Evolutionary conservation across 2,113 vertebrate genomes (phyloP).

Genomic region (Phoxinus phoxinus): DNA sequence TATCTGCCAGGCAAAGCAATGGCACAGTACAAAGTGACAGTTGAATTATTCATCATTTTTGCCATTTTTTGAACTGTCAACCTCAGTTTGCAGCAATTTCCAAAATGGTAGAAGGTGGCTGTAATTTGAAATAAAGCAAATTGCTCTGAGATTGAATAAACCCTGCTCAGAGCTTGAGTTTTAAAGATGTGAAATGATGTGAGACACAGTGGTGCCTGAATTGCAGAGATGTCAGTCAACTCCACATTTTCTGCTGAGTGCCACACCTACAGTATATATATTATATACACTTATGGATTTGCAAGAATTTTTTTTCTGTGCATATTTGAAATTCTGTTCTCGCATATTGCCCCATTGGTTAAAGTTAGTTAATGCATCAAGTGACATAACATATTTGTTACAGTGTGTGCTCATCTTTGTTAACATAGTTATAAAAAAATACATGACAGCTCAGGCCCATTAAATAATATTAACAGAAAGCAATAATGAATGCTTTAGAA

Average conservation of each 20-base stretch:
- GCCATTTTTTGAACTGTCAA: not conserved
- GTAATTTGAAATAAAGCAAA: not conserved
- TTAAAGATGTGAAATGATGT: not conserved
- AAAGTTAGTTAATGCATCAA: no score
- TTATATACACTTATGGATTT: not conserved
- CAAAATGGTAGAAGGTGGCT: not conserved
- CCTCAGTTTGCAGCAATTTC: conserved; percentile 8
- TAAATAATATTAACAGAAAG: no score
- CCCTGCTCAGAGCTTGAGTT: not conserved
- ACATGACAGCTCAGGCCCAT: no score
- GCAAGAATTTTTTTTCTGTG: not conserved
- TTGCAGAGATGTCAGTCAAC: conserved; percentile 1
- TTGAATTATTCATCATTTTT: conserved; percentile 4
- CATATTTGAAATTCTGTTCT: not conserved
- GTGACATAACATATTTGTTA: no score
- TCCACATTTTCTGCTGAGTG: not conserved
- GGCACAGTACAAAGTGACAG: not conserved
- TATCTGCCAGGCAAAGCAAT: not conserved
- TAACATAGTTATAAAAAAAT: no score
- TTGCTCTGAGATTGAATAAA: conserved; percentile 10
- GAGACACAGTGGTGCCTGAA: not conserved
- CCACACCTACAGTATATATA: not conserved
- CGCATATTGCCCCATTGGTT: no score
- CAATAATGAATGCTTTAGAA: no score
- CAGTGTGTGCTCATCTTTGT: no score